Evolutionary conservation across 2,888 invertebrate genomes (phyloP), one percentile per base, ranked within the genome.

Genomic region (Hedychridium roseum): DNA sequence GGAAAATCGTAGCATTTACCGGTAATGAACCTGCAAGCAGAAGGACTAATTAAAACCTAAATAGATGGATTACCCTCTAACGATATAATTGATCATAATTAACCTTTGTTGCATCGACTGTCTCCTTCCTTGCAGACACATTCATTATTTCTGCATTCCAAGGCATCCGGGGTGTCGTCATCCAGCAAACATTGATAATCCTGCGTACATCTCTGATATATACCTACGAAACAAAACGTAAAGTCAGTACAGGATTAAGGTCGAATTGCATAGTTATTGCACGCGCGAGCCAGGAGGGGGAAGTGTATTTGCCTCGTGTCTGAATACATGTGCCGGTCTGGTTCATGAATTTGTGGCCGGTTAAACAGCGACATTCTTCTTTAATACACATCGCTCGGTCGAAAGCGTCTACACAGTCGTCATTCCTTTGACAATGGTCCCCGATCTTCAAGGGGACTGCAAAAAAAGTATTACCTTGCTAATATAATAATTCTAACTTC

Each of bases 381-480:
- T 57, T 43, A 35, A 70, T 59, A 39, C 72, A 72, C 12, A 45
- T 39, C 1, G 68, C 57, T 16, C 48, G 54, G 7, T 43, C 52
- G 30, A 72, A 35, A 1, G 39, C 44, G 0, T 72, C 72, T 9
- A 43, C 54, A 49, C 72, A 72, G 6, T 70, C 60, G 31, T 68
- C 68, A n/a, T 48, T 50, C 2, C 50, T 43, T 31, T 72, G 71
- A 36, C 72, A 72, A 27, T 2, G 43, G 30, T 72, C 72, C 2
- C 55, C 60, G 1, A 43, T 49, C 2, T 18, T 48, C 1, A 3
- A 28, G 1, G 72, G 72, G 20, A 53, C 72, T 72, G 36, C 3
- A 51, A 51, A 12, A 35, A 31, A n/a, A n/a, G n/a, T n/a, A 20
- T 16, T 21, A 6, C 7, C 26, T 17, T 38, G 37, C 11, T 23